A percentile compares a stretch with the other conserved stretches of the same genome.
phyloP scores from a whole-genome alignment of 2,888 invertebrate species.

The Strigamia crassipes region DNA sequence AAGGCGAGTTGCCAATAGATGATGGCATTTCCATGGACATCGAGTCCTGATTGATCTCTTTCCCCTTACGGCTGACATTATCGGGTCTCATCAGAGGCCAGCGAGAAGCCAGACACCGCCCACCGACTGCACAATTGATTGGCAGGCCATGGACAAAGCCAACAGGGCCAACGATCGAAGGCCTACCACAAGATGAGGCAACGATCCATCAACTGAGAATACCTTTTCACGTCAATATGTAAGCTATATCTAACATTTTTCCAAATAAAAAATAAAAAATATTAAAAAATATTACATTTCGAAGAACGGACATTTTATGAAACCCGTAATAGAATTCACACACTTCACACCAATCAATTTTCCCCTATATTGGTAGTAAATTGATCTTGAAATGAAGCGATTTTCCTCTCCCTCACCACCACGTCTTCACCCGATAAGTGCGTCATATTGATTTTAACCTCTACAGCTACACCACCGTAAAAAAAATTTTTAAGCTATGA shows the following conservation, averaged over 20 bases:
- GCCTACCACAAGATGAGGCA: slow-evolving; percentile 1
- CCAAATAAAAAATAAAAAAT: neutral
- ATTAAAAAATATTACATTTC: neutral
- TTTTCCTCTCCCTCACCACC: neutral
- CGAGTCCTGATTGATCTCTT: slow-evolving; percentile 13
- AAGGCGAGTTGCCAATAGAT: slow-evolving; percentile 29
- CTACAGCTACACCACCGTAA: neutral
- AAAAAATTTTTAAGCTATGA: neutral
- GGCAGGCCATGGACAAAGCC: slow-evolving; percentile 28
- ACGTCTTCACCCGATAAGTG: slow-evolving; percentile 6
- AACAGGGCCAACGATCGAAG: slow-evolving; percentile 30
- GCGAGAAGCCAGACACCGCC: slow-evolving; percentile 28
- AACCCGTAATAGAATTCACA: neutral
- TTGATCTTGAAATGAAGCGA: slow-evolving; percentile 15
- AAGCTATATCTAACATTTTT: neutral
- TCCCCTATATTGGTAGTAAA: slow-evolving; percentile 3
- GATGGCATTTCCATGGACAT: slow-evolving; percentile 32
- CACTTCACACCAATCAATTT: slow-evolving; percentile 19
- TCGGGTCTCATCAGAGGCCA: slow-evolving; percentile 28
- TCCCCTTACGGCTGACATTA: slow-evolving; percentile 22
- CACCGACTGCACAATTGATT: slow-evolving; percentile 31
- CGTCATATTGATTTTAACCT: slow-evolving; percentile 13
- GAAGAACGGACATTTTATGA: neutral
- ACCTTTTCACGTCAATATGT: slow-evolving; percentile 9
- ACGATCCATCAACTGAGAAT: neutral